These are phyloP conservation scores for Adelosebastes latens DNA, from an alignment of 2,797 vertebrate genomes.

Conservation along the genomic window DNA sequence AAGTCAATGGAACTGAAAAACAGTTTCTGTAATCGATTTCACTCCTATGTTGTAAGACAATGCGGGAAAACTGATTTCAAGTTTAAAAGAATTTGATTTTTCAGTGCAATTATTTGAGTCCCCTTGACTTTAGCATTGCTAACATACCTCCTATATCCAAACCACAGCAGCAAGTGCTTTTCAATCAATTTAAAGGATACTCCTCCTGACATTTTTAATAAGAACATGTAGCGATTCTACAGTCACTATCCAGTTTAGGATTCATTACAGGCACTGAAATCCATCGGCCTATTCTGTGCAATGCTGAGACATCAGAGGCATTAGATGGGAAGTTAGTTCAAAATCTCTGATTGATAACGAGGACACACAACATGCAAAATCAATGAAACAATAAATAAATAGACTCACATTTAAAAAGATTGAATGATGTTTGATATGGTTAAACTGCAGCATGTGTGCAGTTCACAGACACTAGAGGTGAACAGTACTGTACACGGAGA, in stretches of 20 bases:
- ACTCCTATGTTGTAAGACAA: not conserved
- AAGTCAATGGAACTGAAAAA: not conserved
- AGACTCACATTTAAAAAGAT: constrained; percentile 25
- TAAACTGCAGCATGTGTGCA: not conserved
- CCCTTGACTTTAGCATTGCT: not conserved
- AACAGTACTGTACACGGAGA: not conserved
- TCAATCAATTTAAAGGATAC: not conserved
- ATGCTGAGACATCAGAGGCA: constrained; percentile 9
- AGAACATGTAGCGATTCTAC: constrained; percentile 70
- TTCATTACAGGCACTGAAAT: constrained; percentile 80
- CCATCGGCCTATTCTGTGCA: constrained; percentile 4
- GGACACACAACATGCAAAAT: constrained; percentile 31
- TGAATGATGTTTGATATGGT: constrained; percentile 10
- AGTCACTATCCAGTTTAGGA: constrained; percentile 63
- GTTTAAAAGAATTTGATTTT: not conserved
- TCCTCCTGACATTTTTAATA: constrained; percentile 2
- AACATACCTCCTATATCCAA: not conserved
- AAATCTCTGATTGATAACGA: constrained; percentile 17
- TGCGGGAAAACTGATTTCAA: not conserved
- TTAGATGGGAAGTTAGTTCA: constrained; percentile 1
- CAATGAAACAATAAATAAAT: constrained; percentile 47
- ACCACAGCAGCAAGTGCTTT: constrained; percentile 1
- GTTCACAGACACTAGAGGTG: not conserved
- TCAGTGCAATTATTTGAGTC: constrained; percentile 43
- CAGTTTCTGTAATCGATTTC: not conserved